Evolutionary conservation across 2,888 invertebrate genomes (phyloP), one percentile per base, ranked within the genome.

Genomic region (Megaustenia siamemsis): DNA sequence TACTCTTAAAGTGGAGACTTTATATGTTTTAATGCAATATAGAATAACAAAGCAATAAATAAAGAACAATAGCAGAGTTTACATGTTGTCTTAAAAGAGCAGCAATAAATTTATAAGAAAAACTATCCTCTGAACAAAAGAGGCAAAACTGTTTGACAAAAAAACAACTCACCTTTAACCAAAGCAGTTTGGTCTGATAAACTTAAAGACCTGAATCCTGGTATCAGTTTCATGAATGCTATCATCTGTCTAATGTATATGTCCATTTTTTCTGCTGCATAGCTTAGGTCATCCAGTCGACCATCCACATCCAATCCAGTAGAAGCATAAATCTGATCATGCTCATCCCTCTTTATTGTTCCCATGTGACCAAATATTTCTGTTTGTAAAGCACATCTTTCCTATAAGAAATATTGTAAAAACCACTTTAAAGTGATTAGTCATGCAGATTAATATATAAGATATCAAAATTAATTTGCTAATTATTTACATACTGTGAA

Each of bases 291-390:
- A 49, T 66, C 63, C 2, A 83, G 87, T n/a, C 93, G 83, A 15
- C 92, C 91, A 80, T 93, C 93, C 2, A 93, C 83, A 81, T 93
- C 93, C 40, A 93, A 91, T 1, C 93, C 93, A n/a, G 93, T 93
- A 2, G 89, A 84, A 53, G 89, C 88, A 87, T 92, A 93, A 81
- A 93, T 91, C 43, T 89, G 89, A 38, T 88, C 86, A 87, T 92
- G 93, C 80, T 93, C 92, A n/a, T 92, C 91, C 32, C 88, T 53
- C 28, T 76, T 43, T 5, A 83, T 66, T 45, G 28, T 49, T 24
- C 77, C 77, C 69, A 83, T 38, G 35, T 77, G 83, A 3, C 83
- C 83, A 76, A 83, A 83, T 63, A 83, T 28, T 66, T 83, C 83
- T 15, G 76, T 77, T 38, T 83, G 76, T 15, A 83, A 75, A 12